These are phyloP conservation scores for Pseudomugil gertrudae DNA, from an alignment of 2,797 vertebrate genomes.

Conservation along the genomic window DNA sequence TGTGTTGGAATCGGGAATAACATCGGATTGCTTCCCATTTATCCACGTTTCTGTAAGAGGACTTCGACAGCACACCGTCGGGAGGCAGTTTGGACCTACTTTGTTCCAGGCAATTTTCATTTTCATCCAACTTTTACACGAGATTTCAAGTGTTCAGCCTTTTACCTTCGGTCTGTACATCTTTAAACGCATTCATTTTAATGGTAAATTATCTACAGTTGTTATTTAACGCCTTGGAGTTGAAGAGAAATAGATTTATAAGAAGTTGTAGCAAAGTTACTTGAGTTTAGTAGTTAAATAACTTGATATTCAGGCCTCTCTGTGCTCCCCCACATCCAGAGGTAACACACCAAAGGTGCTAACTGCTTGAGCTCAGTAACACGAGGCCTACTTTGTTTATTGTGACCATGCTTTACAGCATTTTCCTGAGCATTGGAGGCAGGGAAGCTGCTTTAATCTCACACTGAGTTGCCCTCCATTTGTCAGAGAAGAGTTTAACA, in stretches of 20 bases:
- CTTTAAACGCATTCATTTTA: slow-evolving; percentile 16
- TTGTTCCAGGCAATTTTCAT: slow-evolving; percentile 61
- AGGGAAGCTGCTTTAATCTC: slow-evolving; percentile 25
- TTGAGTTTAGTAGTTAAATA: not conserved
- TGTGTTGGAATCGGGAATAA: slow-evolving; percentile 55
- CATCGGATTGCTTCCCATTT: not conserved
- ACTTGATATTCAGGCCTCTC: slow-evolving; percentile 16
- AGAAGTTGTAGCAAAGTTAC: not conserved
- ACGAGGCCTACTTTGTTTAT: slow-evolving; percentile 58
- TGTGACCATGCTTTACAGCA: slow-evolving; percentile 33
- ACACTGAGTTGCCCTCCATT: slow-evolving; percentile 19
- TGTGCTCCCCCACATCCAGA: slow-evolving; percentile 53
- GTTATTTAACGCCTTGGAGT: slow-evolving; percentile 24
- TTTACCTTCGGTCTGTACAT: not conserved
- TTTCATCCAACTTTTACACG: slow-evolving; percentile 22
- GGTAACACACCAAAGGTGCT: slow-evolving; percentile 59
- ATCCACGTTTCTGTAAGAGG: slow-evolving; percentile 14
- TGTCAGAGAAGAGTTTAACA: slow-evolving; percentile 21
- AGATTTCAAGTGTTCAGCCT: not conserved
- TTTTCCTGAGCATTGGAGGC: slow-evolving; percentile 12
- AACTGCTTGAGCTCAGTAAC: slow-evolving; percentile 55
- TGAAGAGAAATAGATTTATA: not conserved
- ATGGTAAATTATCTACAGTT: slow-evolving; percentile 10
- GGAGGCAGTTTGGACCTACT: slow-evolving; percentile 24
- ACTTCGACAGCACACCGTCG: slow-evolving; percentile 31